Percentiles rank a stretch among this genome's conserved stretches.
phyloP scores from a whole-genome alignment of 2,888 invertebrate genomes.

The Dasysyrphus albostriatus region DNA sequence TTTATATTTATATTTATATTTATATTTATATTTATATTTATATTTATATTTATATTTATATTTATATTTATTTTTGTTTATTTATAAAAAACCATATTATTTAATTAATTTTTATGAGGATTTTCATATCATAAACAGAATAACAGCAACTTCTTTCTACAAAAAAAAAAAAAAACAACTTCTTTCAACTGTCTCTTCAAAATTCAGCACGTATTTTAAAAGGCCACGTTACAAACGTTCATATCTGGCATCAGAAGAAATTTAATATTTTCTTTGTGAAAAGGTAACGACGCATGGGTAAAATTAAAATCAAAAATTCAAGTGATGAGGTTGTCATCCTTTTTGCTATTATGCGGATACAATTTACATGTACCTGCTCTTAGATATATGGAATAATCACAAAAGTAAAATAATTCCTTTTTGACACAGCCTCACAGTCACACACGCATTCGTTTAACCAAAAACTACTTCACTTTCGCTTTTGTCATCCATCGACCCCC shows the following conservation, averaged over 20 bases:
- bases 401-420: slow-evolving; percentile 65
- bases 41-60: too few relatives aligned
- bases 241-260: not conserved
- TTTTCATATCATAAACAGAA: too few relatives aligned
- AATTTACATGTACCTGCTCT: not conserved
- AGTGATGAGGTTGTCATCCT: slow-evolving; percentile 64
- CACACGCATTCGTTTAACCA: slow-evolving; percentile 23
- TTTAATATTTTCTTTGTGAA: slow-evolving; percentile 36
- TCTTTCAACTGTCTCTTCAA: not conserved
- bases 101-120: too few relatives aligned
- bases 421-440: slow-evolving; percentile 15
- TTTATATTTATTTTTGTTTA: too few relatives aligned
- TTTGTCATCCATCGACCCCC: slow-evolving; percentile 2
- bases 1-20: too few relatives aligned
- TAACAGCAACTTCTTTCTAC: too few relatives aligned
- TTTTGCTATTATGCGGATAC: not conserved
- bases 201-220: not conserved
- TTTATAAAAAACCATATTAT: not conserved
- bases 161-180: too few relatives aligned
- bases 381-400: slow-evolving; percentile 28
- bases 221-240: not conserved
- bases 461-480: slow-evolving; percentile 47
- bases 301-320: slow-evolving; percentile 69
- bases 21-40: too few relatives aligned
- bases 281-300: slow-evolving; percentile 28